Evolutionary conservation across 2,888 invertebrate species (phyloP).

Genomic region (Mechanitis messenoides): DNA sequence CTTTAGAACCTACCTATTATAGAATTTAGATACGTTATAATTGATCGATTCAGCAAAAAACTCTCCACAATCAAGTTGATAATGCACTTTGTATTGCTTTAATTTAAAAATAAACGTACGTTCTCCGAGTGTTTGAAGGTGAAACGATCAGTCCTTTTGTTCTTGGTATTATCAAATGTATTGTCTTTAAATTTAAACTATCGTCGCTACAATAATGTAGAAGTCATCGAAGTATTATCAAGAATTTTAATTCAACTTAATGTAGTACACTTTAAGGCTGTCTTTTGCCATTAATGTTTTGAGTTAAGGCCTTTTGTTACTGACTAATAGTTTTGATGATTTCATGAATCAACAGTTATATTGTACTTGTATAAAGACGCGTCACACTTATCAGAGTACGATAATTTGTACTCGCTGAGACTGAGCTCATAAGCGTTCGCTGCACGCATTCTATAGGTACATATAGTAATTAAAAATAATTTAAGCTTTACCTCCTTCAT

Average conservation of each 20-base stretch:
- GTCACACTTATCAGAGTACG: slow-evolving; percentile 28
- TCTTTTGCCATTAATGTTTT: neutral
- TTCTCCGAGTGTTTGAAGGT: slow-evolving; percentile 3
- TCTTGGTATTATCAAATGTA: slow-evolving; percentile 5
- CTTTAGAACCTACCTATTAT: no score
- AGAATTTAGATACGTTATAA: no score
- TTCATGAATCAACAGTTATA: slow-evolving; percentile 41
- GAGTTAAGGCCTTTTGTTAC: slow-evolving; percentile 11
- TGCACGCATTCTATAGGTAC: neutral
- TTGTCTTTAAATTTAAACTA: slow-evolving; percentile 9
- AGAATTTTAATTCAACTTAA: neutral
- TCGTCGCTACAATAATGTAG: neutral
- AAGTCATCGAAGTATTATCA: slow-evolving; percentile 6
- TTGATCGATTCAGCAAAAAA: no score
- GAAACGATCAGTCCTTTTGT: slow-evolving; percentile 11
- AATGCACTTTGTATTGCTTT: neutral
- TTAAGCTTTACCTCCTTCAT: no score
- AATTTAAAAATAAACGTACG: neutral
- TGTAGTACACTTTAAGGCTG: neutral
- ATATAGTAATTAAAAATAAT: no score
- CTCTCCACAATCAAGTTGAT: no score
- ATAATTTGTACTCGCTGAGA: neutral
- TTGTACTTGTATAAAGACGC: slow-evolving; percentile 19
- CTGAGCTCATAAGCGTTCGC: neutral
- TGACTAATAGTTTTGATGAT: slow-evolving; percentile 36